Evolutionary conservation across 2,888 invertebrate species (phyloP), one percentile per base, ranked within the genome.

Genomic region (Ophioninae sp.): DNA sequence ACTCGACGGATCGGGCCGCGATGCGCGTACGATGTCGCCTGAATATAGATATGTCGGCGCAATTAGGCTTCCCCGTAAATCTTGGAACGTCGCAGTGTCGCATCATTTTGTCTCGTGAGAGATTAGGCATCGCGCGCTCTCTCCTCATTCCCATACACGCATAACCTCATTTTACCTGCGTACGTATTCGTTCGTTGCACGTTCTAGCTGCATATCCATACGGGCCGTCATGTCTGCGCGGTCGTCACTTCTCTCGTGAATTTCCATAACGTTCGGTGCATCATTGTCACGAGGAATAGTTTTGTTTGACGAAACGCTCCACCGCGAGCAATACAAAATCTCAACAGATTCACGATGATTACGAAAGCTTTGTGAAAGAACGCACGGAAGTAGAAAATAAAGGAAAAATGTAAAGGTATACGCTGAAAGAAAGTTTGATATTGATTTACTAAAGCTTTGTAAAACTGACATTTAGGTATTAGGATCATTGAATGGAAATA

Each of bases 21-120:
- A 56, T 65, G 64, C 37, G 72, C 37, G 79, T 74, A 67, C 78
- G 70, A 75, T 50, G 72, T 59, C 82, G 80, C 65, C 73, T 81
- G 84, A 82, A 84, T 82, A 82, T 85, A 79, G 77, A 76, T 84
- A 72, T 82, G 86, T 85, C 84, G 81, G 80, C 64, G 86, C 85
- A 86, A 86, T 86, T 85, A 86, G 86, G 85, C 85, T 82, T 74
- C 78, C 73, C 75, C 88, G 88, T 89, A 89, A 88, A 88, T 89
- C 89, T 88, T 85, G 87, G 86, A 83, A 82, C 81, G 77, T 79
- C 61, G 73, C 77, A 61, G 87, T 85, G 86, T 87, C 87, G 88
- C 89, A 89, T 89, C 88, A 89, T 89, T 89, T 89, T 85, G 88
- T 89, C 88, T 87, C 83, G 85, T 79, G 87, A 86, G 88, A 88